These are phyloP conservation scores for Xiphophorus couchianus DNA, from an alignment of 2,113 vertebrate genomes.

Conservation along the genomic window DNA sequence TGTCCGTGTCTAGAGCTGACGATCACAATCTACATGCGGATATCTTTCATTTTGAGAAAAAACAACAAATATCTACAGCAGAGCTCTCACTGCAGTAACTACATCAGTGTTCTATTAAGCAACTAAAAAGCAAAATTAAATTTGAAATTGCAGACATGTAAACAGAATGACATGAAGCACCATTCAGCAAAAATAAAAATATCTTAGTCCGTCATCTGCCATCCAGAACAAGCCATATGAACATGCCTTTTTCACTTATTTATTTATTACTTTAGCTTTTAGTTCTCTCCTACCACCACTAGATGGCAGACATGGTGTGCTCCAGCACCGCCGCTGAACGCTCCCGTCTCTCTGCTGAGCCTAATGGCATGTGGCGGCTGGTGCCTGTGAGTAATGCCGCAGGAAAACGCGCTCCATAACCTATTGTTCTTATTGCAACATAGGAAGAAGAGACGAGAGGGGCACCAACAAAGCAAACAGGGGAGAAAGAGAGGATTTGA, in stretches of 20 bases:
- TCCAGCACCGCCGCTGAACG: background rate
- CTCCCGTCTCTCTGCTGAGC: conserved; percentile 53
- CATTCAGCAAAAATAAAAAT: conserved; percentile 25
- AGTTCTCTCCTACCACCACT: conserved; percentile 46
- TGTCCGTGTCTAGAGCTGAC: background rate
- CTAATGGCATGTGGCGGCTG: conserved; percentile 77
- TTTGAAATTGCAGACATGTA: conserved; percentile 8
- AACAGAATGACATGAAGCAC: conserved; percentile 7
- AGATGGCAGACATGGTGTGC: conserved; percentile 75
- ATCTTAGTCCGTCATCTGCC: conserved; percentile 38
- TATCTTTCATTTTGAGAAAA: conserved; percentile 13
- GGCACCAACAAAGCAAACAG: conserved; percentile 67
- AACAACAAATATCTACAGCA: background rate
- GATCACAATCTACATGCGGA: background rate
- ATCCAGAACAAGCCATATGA: conserved; percentile 42
- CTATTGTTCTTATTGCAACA: conserved; percentile 79
- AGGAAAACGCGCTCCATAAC: conserved; percentile 76
- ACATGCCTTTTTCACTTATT: background rate
- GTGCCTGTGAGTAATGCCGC: conserved; percentile 77
- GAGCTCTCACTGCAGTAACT: background rate
- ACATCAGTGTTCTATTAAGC: background rate
- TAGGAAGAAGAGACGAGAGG: conserved; percentile 58
- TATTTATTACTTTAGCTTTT: background rate
- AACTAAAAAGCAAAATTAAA: background rate
- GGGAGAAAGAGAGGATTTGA: conserved; percentile 23